A percentile compares a stretch with the other conserved stretches of the same genome.
Evolutionary conservation across 2,797 vertebrate genomes (phyloP).

Genomic region (Sebastes itinus): DNA sequence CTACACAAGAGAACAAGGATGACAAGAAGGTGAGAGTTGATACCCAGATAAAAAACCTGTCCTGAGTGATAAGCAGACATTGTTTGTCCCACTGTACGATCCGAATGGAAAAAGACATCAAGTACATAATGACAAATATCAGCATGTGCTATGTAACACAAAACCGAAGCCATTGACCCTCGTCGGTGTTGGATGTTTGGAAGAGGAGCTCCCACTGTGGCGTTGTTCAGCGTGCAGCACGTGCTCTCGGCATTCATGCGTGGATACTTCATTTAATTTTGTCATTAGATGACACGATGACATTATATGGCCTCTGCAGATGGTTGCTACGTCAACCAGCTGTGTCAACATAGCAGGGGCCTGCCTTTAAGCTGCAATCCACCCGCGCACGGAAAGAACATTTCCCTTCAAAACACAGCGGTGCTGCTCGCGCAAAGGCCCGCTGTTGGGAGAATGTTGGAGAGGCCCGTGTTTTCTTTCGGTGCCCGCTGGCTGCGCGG

Average conservation of each 20-base stretch:
- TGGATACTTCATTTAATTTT: slow-evolving; percentile 40
- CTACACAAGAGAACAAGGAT: slow-evolving; percentile 31
- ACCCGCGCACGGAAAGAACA: slow-evolving; percentile 62
- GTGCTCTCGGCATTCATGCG: slow-evolving; percentile 2
- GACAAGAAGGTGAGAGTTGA: slow-evolving; percentile 69
- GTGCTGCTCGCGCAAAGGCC: slow-evolving; percentile 16
- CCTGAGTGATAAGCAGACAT: not conserved
- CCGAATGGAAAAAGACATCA: not conserved
- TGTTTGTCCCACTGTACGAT: not conserved
- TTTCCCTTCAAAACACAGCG: slow-evolving; percentile 61
- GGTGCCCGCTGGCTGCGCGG: slow-evolving; percentile 40
- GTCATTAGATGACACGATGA: slow-evolving; percentile 12
- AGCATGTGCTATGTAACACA: slow-evolving; percentile 8
- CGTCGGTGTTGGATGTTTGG: not conserved
- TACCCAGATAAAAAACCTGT: not conserved
- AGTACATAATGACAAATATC: slow-evolving; percentile 12
- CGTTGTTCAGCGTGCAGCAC: not conserved
- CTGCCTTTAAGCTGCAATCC: slow-evolving; percentile 37
- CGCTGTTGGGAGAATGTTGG: slow-evolving; percentile 28
- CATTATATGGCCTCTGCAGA: slow-evolving; percentile 47
- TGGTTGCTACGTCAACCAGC: slow-evolving; percentile 66
- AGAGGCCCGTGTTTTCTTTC: slow-evolving; percentile 65
- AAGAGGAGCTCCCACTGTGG: not conserved
- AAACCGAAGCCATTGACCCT: slow-evolving; percentile 1
- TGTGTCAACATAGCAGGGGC: slow-evolving; percentile 79